These are phyloP conservation scores for Sternotherus odoratus DNA, from an alignment of 2,797 vertebrate genomes.

Conservation along the genomic window DNA sequence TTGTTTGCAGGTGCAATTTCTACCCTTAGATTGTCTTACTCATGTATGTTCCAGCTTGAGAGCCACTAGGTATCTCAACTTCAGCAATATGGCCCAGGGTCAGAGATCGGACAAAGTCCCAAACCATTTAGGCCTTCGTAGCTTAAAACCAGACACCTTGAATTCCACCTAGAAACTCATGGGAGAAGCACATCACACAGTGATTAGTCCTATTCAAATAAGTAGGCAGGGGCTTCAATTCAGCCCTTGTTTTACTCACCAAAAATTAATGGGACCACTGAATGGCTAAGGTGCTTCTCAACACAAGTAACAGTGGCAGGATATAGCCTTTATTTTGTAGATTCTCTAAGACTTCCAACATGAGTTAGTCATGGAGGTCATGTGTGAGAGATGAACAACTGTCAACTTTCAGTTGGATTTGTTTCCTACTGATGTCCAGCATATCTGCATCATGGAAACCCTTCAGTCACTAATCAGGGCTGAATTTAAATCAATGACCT, in stretches of 20 bases:
- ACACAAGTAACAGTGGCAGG: not conserved
- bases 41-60: not conserved
- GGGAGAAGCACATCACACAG: not conserved
- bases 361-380: not conserved
- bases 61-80: not conserved
- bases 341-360: not conserved
- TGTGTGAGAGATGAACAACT: not conserved
- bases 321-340: not conserved
- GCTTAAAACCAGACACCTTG: not conserved
- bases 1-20: not conserved
- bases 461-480: not conserved
- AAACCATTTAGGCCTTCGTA: not conserved
- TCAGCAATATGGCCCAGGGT: not conserved
- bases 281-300: not conserved
- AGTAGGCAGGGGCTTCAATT: not conserved
- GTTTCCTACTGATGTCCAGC: not conserved
- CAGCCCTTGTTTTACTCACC: not conserved
- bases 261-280: not conserved
- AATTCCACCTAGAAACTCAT: constrained; percentile 14
- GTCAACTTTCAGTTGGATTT: not conserved
- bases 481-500: not conserved
- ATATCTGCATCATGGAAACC: not conserved
- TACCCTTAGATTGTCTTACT: not conserved
- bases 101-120: not conserved
- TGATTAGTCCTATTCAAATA: not conserved